These are phyloP conservation scores for Sesia apiformis DNA, from an alignment of 2,888 invertebrate species.

Conservation along the genomic window DNA sequence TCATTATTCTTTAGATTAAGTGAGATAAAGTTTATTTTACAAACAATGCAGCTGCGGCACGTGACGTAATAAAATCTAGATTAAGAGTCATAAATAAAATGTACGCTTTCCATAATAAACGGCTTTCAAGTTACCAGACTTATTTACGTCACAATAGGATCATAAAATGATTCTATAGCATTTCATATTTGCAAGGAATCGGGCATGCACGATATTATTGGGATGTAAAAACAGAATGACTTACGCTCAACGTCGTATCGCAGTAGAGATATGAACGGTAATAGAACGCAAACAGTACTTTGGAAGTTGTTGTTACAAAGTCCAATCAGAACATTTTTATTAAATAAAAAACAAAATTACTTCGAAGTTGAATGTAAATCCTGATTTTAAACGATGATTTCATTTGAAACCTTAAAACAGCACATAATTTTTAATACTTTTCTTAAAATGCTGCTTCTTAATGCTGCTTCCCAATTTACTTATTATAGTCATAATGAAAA, in stretches of 20 bases:
- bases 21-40: not conserved
- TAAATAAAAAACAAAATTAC: too few relatives aligned
- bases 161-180: not conserved
- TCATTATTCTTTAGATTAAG: too few relatives aligned
- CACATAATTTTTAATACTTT: too few relatives aligned
- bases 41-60: not conserved
- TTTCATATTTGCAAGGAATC: not conserved
- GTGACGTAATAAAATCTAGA: not conserved
- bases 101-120: not conserved
- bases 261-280: not conserved
- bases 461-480: too few relatives aligned
- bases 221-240: constrained; percentile 9
- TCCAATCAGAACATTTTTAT: too few relatives aligned
- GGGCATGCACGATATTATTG: constrained; percentile 13
- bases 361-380: too few relatives aligned
- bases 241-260: not conserved
- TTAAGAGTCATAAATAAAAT: not conserved
- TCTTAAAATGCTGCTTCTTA: too few relatives aligned
- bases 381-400: too few relatives aligned
- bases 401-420: too few relatives aligned
- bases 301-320: too few relatives aligned
- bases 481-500: too few relatives aligned
- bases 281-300: too few relatives aligned
- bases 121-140: not conserved
- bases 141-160: not conserved